These are phyloP conservation scores for Petaurus breviceps DNA, from an alignment of 2,113 vertebrate species.

Conservation along the genomic window DNA sequence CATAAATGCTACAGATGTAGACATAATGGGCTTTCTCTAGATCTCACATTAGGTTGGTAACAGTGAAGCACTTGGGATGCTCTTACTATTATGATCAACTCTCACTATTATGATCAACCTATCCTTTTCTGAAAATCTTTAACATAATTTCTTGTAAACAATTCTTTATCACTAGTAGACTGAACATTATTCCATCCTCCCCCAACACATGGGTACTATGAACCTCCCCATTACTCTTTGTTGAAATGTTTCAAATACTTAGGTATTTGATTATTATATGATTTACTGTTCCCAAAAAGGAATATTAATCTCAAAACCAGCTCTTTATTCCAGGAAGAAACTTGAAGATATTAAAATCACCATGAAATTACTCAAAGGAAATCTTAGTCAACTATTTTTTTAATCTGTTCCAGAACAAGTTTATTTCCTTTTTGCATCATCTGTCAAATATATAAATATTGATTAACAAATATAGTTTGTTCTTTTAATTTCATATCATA, in stretches of 20 bases:
- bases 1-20: too few relatives aligned
- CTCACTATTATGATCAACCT: background rate
- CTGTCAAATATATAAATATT: too few relatives aligned
- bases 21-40: too few relatives aligned
- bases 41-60: too few relatives aligned
- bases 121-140: background rate
- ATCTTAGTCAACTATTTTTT: too few relatives aligned
- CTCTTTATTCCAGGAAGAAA: background rate
- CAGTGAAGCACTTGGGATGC: background rate
- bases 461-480: too few relatives aligned
- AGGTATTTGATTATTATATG: background rate
- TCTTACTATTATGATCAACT: background rate
- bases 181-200: background rate
- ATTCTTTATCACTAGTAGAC: background rate
- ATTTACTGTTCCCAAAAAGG: background rate
- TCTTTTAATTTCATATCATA: too few relatives aligned
- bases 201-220: too few relatives aligned
- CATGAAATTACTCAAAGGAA: too few relatives aligned
- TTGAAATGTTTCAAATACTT: background rate
- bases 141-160: background rate
- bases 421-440: too few relatives aligned
- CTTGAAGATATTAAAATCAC: background rate
- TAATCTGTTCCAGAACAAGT: too few relatives aligned
- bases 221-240: background rate
- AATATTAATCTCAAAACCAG: background rate